Base-by-base conservation (phyloP, 2,888 invertebrate species). In the Tipula lateralis region DNA sequence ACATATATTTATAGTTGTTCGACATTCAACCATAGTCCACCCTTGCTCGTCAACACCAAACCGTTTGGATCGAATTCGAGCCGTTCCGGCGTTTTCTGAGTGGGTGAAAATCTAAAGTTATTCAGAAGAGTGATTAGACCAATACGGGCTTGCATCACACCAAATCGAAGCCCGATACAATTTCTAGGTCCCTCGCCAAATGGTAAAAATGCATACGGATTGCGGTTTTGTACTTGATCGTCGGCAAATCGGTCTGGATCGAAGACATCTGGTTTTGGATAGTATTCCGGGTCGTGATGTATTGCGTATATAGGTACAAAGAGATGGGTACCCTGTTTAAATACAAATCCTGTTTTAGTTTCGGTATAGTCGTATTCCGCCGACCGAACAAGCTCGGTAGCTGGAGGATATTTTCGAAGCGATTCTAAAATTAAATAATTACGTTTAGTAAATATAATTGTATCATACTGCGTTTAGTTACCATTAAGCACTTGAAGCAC, bases 401-500 rank as follows among this genome's bases (percentile, higher is more conserved):
- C 84, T 5, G 86, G 85, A 13, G 86, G 86, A 32, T 85, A 85
- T 7, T 84, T 36, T n/a, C 86, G 85, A 29, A 86, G 84, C n/a
- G 86, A 85, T 86, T 86, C 86, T 86, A 80, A 29, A 29, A 84
- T 50, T 29, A 84, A 2, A 29, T 1, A 30, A 36, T 39, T n/a
- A n/a, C n/a, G n/a, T n/a, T n/a, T n/a, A n/a, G n/a, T n/a, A n/a
- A n/a, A n/a, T 19, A 19, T 13, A 19, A 6, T 6, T 39, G 50
- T 32, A 81, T 80, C 7, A 82, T 32, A 32, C 3, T 7, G 32
- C 32, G 32, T 5, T n/a, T 7, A 32, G 4, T 32, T 87, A 90
- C 91, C 90, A 86, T 87, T 87, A 3, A 91, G 86, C 50, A 90
- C 90, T 87, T 88, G 88, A 34, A 90, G 89, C 39, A 91, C 85